These are phyloP conservation scores for Poicephalus gulielmi DNA, from an alignment of 2,113 vertebrate species.

Conservation along the genomic window DNA sequence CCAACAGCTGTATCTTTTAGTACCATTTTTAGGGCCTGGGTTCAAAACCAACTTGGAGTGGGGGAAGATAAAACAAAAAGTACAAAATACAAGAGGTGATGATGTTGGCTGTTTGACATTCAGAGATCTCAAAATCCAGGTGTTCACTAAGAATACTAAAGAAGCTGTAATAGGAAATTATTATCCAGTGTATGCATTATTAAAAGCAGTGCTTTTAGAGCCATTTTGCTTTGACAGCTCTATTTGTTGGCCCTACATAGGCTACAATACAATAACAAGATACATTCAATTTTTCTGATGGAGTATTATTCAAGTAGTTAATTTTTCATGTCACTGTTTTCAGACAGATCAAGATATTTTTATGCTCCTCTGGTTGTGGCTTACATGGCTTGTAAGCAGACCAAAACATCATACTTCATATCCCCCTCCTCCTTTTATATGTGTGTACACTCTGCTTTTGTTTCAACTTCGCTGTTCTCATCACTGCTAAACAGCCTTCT, in stretches of 20 bases:
- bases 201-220: constrained; percentile 8
- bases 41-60: background rate
- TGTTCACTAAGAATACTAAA: background rate
- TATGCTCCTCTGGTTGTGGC: background rate
- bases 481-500: background rate
- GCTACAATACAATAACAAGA: background rate
- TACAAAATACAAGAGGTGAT: background rate
- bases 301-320: background rate
- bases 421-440: background rate
- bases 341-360: background rate
- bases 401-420: background rate
- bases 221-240: background rate
- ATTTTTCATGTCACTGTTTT: background rate
- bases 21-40: background rate
- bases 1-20: background rate
- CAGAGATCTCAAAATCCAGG: background rate
- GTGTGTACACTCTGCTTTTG: too few species aligned
- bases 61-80: background rate
- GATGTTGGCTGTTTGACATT: background rate
- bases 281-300: background rate
- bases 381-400: background rate
- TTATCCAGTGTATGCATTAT: background rate
- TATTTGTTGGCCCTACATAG: background rate
- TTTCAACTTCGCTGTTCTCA: background rate
- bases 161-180: background rate